phyloP scores from a whole-genome alignment of 2,797 vertebrate genomes.

The Peromyscus melanophrys region DNA sequence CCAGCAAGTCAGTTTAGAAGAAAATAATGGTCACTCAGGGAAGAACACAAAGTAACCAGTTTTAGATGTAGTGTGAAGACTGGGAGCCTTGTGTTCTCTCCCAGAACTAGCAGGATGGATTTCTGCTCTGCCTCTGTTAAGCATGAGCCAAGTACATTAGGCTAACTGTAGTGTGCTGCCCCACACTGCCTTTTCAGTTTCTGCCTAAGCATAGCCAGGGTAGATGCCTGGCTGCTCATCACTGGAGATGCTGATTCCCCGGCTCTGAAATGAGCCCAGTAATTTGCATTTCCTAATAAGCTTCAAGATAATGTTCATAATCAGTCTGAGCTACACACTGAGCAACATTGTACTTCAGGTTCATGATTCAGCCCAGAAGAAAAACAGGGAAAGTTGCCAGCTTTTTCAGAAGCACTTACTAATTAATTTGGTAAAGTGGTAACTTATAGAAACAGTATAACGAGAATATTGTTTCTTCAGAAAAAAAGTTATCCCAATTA shows the following conservation, averaged over 20 bases:
- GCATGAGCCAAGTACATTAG: not conserved
- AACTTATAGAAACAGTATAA: not conserved
- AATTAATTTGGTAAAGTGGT: slow-evolving; percentile 15
- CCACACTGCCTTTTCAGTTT: too few species aligned
- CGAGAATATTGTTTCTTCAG: not conserved
- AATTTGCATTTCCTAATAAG: slow-evolving; percentile 12
- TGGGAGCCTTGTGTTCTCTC: not conserved
- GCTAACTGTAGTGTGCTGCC: not conserved
- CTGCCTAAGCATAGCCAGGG: not conserved
- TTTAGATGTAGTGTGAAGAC: not conserved
- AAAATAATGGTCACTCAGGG: not conserved
- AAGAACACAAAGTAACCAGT: not conserved
- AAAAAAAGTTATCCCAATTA: slow-evolving; percentile 8
- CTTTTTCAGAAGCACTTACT: not conserved
- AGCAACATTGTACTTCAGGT: not conserved
- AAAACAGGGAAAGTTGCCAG: not conserved
- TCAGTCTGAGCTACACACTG: not conserved
- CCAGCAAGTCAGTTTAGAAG: slow-evolving; percentile 20
- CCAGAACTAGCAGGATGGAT: not conserved
- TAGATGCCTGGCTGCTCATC: not conserved
- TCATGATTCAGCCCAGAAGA: not conserved
- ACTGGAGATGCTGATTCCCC: not conserved
- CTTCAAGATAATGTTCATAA: not conserved
- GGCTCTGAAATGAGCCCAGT: not conserved
- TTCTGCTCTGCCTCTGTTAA: not conserved